These are phyloP conservation scores for Parauchenoglanis ngamensis DNA, from an alignment of 2,797 vertebrate species.

Conservation along the genomic window DNA sequence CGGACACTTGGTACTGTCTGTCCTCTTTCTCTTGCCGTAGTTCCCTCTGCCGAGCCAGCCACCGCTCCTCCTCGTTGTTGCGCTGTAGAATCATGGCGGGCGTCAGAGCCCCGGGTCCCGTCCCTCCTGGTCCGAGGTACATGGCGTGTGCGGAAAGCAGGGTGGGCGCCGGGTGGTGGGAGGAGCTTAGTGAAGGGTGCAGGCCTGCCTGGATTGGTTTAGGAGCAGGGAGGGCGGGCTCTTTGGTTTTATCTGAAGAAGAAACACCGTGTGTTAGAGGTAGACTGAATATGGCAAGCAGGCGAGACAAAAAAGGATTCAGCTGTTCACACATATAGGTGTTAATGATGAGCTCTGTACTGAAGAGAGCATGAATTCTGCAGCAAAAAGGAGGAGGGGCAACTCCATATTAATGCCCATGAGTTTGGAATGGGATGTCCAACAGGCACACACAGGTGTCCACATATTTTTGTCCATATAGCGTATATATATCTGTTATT, in stretches of 20 bases:
- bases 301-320: not conserved
- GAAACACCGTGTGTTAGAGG: not conserved
- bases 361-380: no score
- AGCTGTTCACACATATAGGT: not conserved
- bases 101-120: slow-evolving; percentile 69
- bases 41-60: slow-evolving; percentile 91
- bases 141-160: slow-evolving; percentile 85
- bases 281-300: not conserved
- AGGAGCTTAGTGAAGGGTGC: slow-evolving; percentile 70
- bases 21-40: slow-evolving; percentile 97
- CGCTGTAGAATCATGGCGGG: slow-evolving; percentile 86
- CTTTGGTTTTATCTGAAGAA: slow-evolving; percentile 91
- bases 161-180: slow-evolving; percentile 84
- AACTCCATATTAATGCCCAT: no score
- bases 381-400: no score
- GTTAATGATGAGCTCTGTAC: not conserved
- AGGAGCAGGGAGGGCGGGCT: slow-evolving; percentile 80
- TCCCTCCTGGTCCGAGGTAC: slow-evolving; percentile 80
- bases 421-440: not conserved
- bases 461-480: not conserved
- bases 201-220: slow-evolving; percentile 76
- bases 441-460: not conserved
- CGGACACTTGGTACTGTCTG: slow-evolving; percentile 94
- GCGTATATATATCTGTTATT: not conserved
- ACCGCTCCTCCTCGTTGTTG: slow-evolving; percentile 95